These are phyloP conservation scores for Gastrophysa polygoni DNA, from an alignment of 2,888 invertebrate species.

Conservation along the genomic window DNA sequence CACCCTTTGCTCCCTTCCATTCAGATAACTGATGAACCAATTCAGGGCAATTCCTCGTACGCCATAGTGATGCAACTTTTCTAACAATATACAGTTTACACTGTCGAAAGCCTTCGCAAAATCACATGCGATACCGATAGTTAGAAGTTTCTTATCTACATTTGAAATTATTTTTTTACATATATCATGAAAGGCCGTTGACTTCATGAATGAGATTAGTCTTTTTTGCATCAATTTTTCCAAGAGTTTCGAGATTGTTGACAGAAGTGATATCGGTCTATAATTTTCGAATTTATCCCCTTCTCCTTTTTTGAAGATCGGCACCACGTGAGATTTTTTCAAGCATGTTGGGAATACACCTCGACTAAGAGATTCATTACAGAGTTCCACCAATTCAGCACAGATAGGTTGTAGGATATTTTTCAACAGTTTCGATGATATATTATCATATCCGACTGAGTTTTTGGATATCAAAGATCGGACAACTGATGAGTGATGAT, in stretches of 20 bases:
- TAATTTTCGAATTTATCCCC: not conserved
- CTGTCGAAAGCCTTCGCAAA: not conserved
- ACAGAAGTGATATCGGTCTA: not conserved
- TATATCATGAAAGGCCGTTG: not conserved
- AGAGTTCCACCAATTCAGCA: not conserved
- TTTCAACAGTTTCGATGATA: not conserved
- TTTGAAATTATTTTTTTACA: too few relatives aligned
- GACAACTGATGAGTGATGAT: not conserved
- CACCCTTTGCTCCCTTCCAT: not conserved
- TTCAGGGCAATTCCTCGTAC: not conserved
- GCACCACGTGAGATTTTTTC: slow-evolving; percentile 1
- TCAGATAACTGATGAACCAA: not conserved
- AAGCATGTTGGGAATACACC: slow-evolving; percentile 2
- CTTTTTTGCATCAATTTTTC: slow-evolving; percentile 7
- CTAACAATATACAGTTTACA: not conserved
- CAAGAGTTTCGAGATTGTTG: slow-evolving; percentile 2
- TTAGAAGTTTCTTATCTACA: not conserved
- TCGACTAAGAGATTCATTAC: not conserved
- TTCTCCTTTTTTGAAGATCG: not conserved
- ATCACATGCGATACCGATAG: not conserved
- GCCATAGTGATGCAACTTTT: not conserved
- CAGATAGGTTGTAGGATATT: not conserved
- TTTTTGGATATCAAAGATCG: not conserved
- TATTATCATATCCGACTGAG: not conserved
- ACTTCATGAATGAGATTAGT: slow-evolving; percentile 4